phyloP scores from a whole-genome alignment of 2,797 vertebrate species.

The Kryptolebias ocellatus region DNA sequence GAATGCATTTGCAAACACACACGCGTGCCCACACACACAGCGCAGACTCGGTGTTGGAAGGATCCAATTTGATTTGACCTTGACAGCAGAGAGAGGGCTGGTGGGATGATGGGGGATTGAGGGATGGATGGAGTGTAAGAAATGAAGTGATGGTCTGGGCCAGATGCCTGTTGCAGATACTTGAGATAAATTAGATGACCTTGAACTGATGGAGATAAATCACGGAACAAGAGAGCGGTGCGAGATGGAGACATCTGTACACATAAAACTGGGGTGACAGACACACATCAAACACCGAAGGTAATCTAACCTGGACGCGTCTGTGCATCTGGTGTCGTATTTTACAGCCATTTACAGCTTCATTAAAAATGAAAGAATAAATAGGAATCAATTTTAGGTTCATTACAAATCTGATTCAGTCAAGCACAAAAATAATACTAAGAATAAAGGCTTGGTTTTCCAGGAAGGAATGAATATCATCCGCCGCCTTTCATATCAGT shows the following conservation, averaged over 20 bases:
- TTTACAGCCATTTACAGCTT: background rate
- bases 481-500: too few species aligned
- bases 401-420: slow-evolving; percentile 18
- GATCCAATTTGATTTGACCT: slow-evolving; percentile 90
- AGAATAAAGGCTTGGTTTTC: background rate
- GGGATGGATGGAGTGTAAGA: slow-evolving; percentile 54
- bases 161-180: slow-evolving; percentile 77
- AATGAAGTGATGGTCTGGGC: slow-evolving; percentile 58
- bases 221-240: slow-evolving; percentile 50
- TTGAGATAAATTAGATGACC: slow-evolving; percentile 73
- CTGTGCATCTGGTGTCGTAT: slow-evolving; percentile 11
- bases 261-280: slow-evolving; percentile 45
- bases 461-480: background rate
- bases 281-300: slow-evolving; percentile 38
- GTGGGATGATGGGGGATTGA: slow-evolving; percentile 43
- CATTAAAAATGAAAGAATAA: slow-evolving; percentile 4
- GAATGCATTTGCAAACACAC: slow-evolving; percentile 32
- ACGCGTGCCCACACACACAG: slow-evolving; percentile 18
- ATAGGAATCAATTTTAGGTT: slow-evolving; percentile 16
- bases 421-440: background rate
- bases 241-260: slow-evolving; percentile 56
- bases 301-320: slow-evolving; percentile 38
- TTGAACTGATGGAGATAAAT: slow-evolving; percentile 71
- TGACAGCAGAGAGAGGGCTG: slow-evolving; percentile 74
- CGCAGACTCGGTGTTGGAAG: slow-evolving; percentile 76